Evolutionary conservation across 1,140 invertebrate genomes (phyloP).

Genomic region (Mactra quadrangularis): DNA sequence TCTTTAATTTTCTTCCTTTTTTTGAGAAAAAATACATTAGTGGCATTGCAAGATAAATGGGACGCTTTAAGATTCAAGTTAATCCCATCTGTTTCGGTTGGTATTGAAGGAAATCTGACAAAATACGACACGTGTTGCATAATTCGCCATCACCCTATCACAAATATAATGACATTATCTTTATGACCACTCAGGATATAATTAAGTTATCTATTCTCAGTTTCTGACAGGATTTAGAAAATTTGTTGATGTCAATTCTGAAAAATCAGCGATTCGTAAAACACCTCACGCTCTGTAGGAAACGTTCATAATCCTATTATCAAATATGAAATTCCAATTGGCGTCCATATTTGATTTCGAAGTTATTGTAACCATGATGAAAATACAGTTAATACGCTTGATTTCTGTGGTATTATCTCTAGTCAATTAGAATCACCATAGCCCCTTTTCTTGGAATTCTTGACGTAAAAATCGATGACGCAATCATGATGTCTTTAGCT

Average conservation of each 20-base stretch:
- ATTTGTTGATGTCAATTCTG: slow-evolving; percentile 26
- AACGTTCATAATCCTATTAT: slow-evolving; percentile 37
- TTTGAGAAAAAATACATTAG: slow-evolving; percentile 14
- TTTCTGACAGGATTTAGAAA: slow-evolving; percentile 14
- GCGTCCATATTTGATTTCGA: slow-evolving; percentile 41
- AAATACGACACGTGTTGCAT: slow-evolving; percentile 52
- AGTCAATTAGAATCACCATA: slow-evolving; percentile 29
- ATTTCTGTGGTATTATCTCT: neutral
- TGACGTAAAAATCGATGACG: neutral
- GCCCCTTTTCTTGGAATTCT: neutral
- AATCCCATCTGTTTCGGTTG: slow-evolving; percentile 31
- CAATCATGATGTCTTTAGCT: slow-evolving; percentile 28
- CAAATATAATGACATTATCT: slow-evolving; percentile 1
- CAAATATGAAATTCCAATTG: slow-evolving; percentile 44
- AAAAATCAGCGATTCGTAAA: slow-evolving; percentile 41
- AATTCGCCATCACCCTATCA: slow-evolving; percentile 14
- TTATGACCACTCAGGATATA: neutral
- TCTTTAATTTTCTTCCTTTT: no score
- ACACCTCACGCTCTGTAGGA: slow-evolving; percentile 41
- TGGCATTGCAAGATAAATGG: slow-evolving; percentile 9
- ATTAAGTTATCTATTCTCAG: slow-evolving; percentile 33
- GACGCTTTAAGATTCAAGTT: no score
- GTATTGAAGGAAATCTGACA: slow-evolving; percentile 13
- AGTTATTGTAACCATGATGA: slow-evolving; percentile 38
- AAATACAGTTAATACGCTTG: slow-evolving; percentile 30